phyloP scores from a whole-genome alignment of 2,113 vertebrate genomes.

The Pygathrix nemaeus region DNA sequence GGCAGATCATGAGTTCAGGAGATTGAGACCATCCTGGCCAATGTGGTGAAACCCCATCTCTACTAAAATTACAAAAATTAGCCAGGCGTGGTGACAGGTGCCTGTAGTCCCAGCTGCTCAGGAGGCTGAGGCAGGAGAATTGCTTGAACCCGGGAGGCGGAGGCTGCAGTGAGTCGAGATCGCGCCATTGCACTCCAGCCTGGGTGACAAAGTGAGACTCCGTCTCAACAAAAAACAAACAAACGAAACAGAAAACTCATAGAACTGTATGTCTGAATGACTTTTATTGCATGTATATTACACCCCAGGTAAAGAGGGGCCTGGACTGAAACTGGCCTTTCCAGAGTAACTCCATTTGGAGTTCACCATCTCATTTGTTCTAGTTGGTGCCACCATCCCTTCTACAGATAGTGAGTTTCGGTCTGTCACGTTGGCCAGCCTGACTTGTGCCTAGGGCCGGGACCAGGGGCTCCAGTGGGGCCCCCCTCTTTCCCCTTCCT shows the following conservation, averaged over 20 bases:
- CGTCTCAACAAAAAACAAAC: neutral
- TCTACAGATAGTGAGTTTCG: neutral
- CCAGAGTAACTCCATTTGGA: no score
- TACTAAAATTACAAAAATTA: neutral
- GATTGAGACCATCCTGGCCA: neutral
- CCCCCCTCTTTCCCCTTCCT: neutral
- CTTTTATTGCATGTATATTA: neutral
- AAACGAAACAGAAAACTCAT: neutral
- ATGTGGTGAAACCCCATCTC: neutral
- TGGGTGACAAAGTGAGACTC: neutral
- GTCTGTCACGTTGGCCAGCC: neutral
- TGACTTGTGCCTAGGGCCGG: neutral
- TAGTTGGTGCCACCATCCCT: neutral
- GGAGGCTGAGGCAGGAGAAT: neutral
- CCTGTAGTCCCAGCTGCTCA: neutral
- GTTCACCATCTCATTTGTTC: neutral
- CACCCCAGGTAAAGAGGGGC: neutral
- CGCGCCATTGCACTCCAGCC: neutral
- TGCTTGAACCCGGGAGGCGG: neutral
- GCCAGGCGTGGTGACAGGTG: accelerated
- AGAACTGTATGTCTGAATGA: neutral
- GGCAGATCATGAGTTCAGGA: neutral
- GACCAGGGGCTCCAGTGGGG: neutral
- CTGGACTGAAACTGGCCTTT: neutral
- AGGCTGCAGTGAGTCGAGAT: neutral